Percentiles rank a stretch among this genome's conserved stretches.
Conservation (phyloP, 1,140 invertebrate genomes). For the Psilanteris sp. region DNA sequence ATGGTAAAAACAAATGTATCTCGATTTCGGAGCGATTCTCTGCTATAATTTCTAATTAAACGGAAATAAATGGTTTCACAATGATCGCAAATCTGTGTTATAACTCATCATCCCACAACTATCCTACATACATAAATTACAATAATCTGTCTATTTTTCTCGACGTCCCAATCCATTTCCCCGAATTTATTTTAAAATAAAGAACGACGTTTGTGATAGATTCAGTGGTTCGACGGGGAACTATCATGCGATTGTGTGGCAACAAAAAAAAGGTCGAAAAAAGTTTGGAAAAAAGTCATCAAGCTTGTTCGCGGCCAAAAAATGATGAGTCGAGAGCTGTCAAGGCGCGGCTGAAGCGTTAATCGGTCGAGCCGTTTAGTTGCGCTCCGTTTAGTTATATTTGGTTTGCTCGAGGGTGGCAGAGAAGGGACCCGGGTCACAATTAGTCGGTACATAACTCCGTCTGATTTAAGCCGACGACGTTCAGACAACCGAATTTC, state of each 20-base stretch:
- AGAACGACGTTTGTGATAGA: conserved; percentile 18
- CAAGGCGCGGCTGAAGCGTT: conserved; percentile 67
- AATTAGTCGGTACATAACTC: conserved; percentile 79
- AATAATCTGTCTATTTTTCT: conserved; percentile 28
- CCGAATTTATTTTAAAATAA: conserved; percentile 30
- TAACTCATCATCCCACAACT: conserved; percentile 16
- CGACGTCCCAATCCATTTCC: conserved; percentile 13
- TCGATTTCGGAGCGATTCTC: neutral
- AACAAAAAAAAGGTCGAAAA: neutral
- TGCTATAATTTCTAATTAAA: neutral
- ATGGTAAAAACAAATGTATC: neutral
- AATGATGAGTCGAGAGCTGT: conserved; percentile 40
- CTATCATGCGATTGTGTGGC: conserved; percentile 4
- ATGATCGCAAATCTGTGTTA: conserved; percentile 2
- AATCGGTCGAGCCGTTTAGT: conserved; percentile 75
- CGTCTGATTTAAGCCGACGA: conserved; percentile 72
- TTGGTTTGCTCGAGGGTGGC: conserved; percentile 71
- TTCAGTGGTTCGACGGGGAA: neutral
- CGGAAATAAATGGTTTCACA: conserved; percentile 1
- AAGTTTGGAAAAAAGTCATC: conserved; percentile 14
- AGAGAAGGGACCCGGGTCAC: conserved; percentile 67
- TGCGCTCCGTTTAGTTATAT: conserved; percentile 77
- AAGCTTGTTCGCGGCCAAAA: conserved; percentile 34
- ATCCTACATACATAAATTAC: conserved; percentile 26
- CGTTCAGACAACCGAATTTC: conserved; percentile 45